phyloP scores from a whole-genome alignment of 2,888 invertebrate genomes.

The Lasioglossum villosulum region DNA sequence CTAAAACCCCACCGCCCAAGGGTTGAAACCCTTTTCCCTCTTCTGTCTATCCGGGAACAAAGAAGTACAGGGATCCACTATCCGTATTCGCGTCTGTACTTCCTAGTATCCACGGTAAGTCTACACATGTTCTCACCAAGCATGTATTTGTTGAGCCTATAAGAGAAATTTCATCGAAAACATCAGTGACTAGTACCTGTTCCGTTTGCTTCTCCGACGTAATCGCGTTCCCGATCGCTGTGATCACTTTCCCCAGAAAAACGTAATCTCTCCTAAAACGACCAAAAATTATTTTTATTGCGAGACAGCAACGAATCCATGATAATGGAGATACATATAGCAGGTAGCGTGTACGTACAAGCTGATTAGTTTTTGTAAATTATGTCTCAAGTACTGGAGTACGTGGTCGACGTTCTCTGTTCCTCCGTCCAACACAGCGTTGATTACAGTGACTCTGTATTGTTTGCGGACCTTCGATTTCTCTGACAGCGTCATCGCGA shows the following conservation, averaged over 20 bases:
- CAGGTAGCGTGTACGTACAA: conserved; percentile 60
- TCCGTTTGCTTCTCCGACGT: conserved; percentile 66
- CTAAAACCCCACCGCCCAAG: too few species aligned
- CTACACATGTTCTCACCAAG: too few species aligned
- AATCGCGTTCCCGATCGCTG: conserved; percentile 68
- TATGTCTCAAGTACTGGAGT: conserved; percentile 71
- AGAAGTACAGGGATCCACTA: too few species aligned
- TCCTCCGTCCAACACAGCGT: conserved; percentile 66
- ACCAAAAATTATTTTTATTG: not conserved
- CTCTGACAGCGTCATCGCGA: conserved; percentile 50
- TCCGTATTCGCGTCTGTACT: too few species aligned
- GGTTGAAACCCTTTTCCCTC: too few species aligned
- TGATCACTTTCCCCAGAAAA: conserved; percentile 70
- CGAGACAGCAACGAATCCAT: not conserved
- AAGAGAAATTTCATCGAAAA: not conserved
- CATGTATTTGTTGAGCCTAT: too few species aligned
- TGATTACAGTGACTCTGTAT: conserved; percentile 70
- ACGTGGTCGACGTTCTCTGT: conserved; percentile 67
- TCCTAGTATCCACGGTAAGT: too few species aligned
- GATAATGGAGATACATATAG: not conserved
- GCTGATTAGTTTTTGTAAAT: conserved; percentile 68
- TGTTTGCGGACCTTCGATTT: conserved; percentile 70
- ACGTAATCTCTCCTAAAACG: conserved; percentile 64
- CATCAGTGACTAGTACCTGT: conserved; percentile 67
- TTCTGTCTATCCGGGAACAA: too few species aligned